Base-by-base conservation (phyloP, 2,113 vertebrate genomes). In the Myanophis thanlyinensis region DNA sequence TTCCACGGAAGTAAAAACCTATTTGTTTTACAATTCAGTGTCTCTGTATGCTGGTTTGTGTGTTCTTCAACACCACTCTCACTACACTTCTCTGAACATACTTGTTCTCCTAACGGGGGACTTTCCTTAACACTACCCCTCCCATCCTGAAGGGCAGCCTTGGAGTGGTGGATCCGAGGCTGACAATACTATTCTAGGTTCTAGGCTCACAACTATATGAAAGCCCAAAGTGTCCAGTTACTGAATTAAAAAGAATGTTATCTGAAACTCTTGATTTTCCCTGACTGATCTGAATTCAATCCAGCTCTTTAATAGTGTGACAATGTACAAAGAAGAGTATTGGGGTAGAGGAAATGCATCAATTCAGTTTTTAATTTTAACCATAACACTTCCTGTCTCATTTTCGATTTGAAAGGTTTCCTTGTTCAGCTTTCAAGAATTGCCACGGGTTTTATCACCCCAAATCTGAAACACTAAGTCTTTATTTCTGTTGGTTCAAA, bases 381-480 rank as follows among this genome's bases (percentile, higher is more conserved):
- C 89, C 89, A 92, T 94, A 93, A 95, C 15, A 15, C 93, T 95
- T 97, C 90, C 93, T 84, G 40, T 93, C 90, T 94, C 87, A 87
- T 85, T 62, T 90, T 93, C 92, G 88, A 87, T 89, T 94, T 93
- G 94, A 94, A 89, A 91, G 94, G 95, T 87, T 89, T 95, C 95
- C 93, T 95, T 95, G 88, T 54, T 93, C 30, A 3, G 0, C 54
- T 94, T 86, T 80, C 8, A 23, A 59, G 35, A 88, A 91, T 91
- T 96, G 95, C 94, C 94, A 95, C 95, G 95, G 87, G 30, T 87
- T 87, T 94, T 85, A 85, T 91, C 48, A 92, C 80, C 93, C 95
- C 92, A 94, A 91, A 96, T 92, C n/a, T 96, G 35, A 95, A 96
- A 96, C 85, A 4, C 91, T 56, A 96, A 96, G 97, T 94, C 92